Conservation (phyloP, 2,113 vertebrate genomes). For the Aythya baeri region DNA sequence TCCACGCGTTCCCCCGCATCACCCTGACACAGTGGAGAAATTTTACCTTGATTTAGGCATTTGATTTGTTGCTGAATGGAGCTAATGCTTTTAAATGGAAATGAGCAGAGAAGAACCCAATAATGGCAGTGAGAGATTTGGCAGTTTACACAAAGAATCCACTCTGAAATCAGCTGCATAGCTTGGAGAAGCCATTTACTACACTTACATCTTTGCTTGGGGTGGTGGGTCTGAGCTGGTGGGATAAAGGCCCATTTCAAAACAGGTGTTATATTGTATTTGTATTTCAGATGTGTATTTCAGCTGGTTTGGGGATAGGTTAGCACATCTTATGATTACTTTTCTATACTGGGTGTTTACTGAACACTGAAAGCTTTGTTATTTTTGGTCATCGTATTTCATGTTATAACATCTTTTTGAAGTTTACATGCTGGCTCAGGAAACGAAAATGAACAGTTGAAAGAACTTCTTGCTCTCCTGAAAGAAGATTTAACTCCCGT, state of each 20-base stretch:
- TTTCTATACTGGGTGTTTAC: not conserved
- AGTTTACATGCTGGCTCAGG: conserved; percentile 81
- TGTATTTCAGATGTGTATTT: not conserved
- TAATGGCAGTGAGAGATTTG: not conserved
- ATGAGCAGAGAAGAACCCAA: not conserved
- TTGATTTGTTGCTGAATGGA: not conserved
- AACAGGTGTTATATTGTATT: not conserved
- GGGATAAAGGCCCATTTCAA: not conserved
- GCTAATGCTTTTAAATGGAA: not conserved
- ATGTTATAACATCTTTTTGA: not conserved
- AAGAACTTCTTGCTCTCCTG: conserved; percentile 78
- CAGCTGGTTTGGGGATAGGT: not conserved
- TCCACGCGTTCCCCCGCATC: not conserved
- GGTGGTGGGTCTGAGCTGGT: not conserved
- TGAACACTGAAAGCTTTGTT: not conserved
- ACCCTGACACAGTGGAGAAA: accelerated
- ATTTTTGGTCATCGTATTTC: not conserved
- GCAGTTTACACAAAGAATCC: not conserved
- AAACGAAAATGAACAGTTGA: conserved; percentile 78
- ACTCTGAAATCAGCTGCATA: not conserved
- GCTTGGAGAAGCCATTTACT: not conserved
- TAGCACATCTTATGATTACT: not conserved
- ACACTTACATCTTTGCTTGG: accelerated
- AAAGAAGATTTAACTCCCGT: conserved; percentile 76
- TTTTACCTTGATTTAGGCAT: not conserved